Evolutionary conservation across 2,888 invertebrate species (phyloP), one percentile per base, ranked within the genome.

Genomic region (Ochropacha duplaris): DNA sequence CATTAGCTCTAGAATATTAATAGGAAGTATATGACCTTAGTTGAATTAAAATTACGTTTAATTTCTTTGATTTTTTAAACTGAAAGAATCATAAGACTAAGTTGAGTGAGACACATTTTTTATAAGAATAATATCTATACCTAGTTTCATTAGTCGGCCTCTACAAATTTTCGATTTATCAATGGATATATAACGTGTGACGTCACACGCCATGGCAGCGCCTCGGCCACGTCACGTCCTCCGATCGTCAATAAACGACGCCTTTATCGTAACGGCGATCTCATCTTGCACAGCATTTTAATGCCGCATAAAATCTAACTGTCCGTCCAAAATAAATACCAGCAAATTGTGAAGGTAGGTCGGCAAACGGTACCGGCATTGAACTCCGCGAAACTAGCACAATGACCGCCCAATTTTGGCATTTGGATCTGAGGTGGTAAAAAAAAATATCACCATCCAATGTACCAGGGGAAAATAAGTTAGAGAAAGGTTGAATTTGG

Each of bases 331-430:
- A 86, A 86, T 83, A 85, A 86, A 86, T 85, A 79, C 83, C 85
- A 76, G 79, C 85, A 72, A 84, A 84, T 81, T 88, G 86, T 90
- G 83, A 86, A 90, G 91, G 90, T 92, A 91, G 92, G 92, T 92
- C 92, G 80, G 79, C 78, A 83, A 87, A 90, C 92, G 92, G 91
- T 90, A 90, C 74, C 83, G 85, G 68, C 87, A 86, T 76, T 87
- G 88, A 88, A 82, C 86, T 76, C 39, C 65, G 34, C 52, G 67
- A 72, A 88, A 83, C 74, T 90, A 77, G 90, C 74, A 86, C 92
- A 74, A 83, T 69, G 85, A 87, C 86, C 87, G 82, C 61, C 78
- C 66, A 80, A 83, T 82, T n/a, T 86, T 83, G 83, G 81, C 80
- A 82, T 82, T 84, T 79, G 74, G 78, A 52, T 1, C 12, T 19